Evolutionary conservation across 2,113 vertebrate genomes (phyloP), one percentile per base, ranked within the genome.

Genomic region (Zosterops pallidus): DNA sequence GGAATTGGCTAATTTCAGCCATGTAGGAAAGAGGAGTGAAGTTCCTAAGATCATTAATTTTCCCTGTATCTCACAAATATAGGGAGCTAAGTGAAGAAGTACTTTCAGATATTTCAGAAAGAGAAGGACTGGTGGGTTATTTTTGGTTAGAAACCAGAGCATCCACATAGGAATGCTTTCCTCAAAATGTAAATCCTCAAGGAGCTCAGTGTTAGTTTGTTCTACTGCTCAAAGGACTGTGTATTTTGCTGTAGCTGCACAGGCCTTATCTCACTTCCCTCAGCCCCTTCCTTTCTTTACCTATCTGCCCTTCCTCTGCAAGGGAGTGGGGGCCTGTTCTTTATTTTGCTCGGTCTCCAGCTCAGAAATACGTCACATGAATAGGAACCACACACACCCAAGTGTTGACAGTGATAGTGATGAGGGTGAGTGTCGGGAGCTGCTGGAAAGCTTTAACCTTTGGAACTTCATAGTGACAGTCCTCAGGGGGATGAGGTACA

Each of bases 251-350:
- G 22, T 65, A n/a, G 67, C 56, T 90, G 20, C 52, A 33, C 41
- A 79, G 81, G 9, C 70, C 33, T 87, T 90, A 86, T 87, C 89
- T 89, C 62, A 69, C 56, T 94, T 89, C 82, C 75, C 55, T 92
- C 82, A 85, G 49, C 59, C 89, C 78, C 82, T 91, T 86, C 59
- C 79, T 91, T 89, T 87, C 39, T 91, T 85, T 82, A 76, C 50
- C 71, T 92, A 59, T 71, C 83, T 94, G 42, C 26, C 39, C 26
- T 83, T 89, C 47, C 55, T 80, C 39, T 83, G 29, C 39, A 46
- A 41, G 46, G 29, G 21, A 57, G 11, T 9, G 7, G 44, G 21
- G 26, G 4, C 41, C 42, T n/a, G 23, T 7, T 75, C 31, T 72
- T 85, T 79, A 65, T 83, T 92, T 91, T 39, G 9, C 42, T 85